These are phyloP conservation scores for Zaprionus inermis DNA, from an alignment of 1,140 invertebrate species.

Conservation along the genomic window DNA sequence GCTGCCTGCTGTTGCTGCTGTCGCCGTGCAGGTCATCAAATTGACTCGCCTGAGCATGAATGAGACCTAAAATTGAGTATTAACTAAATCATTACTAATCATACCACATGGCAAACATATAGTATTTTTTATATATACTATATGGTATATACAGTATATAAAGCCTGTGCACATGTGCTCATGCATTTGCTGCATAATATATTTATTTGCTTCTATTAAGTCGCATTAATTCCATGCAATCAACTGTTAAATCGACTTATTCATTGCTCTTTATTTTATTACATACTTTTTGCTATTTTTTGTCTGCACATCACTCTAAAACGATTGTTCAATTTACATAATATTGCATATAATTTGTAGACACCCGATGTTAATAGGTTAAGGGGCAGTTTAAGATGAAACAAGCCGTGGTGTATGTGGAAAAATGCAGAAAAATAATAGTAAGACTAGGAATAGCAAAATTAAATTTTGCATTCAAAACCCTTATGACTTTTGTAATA, in stretches of 20 bases:
- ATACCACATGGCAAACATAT: background rate
- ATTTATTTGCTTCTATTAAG: too few species aligned
- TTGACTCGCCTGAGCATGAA: constrained; percentile 26
- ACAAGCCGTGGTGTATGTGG: too few species aligned
- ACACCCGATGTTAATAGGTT: too few species aligned
- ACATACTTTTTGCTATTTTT: background rate
- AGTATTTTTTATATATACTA: background rate
- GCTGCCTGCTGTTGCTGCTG: background rate
- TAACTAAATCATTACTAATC: background rate
- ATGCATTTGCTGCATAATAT: background rate
- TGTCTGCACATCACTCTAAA: background rate
- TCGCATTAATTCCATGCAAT: background rate
- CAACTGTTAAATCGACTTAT: constrained; percentile 1
- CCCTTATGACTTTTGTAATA: too few species aligned
- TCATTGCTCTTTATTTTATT: background rate
- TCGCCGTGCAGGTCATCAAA: constrained; percentile 29
- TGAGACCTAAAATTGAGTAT: background rate
- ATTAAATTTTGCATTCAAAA: too few species aligned
- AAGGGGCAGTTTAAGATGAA: too few species aligned
- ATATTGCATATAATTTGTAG: background rate
- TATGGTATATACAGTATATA: background rate
- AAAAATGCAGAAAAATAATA: too few species aligned
- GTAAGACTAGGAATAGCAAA: too few species aligned
- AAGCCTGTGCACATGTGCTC: background rate
- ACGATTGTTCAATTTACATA: background rate